Evolutionary conservation across 1,140 invertebrate species (phyloP), one percentile per base, ranked within the genome.

Genomic region (Calliopsis andreniformis): DNA sequence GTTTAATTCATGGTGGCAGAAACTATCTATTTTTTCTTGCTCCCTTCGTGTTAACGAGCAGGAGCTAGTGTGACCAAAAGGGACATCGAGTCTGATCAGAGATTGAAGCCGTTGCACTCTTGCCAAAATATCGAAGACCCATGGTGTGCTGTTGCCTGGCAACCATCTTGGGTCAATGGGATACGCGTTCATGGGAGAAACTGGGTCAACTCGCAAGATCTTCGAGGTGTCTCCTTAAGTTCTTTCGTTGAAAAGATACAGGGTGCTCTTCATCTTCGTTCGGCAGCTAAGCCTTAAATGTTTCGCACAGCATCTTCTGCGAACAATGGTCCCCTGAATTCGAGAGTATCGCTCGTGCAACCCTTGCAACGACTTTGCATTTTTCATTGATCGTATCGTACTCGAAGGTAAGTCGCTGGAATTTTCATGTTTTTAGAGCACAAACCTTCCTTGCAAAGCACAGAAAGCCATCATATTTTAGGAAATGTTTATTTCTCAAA

Each of bases 141-240:
- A 83, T 80, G 81, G 73, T 82, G 76, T 73, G 56, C 64, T 66
- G 84, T 86, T 86, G 84, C 87, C 76, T 87, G 73, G 86, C 87
- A 87, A 88, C 85, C 53, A 76, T 76, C 86, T 78, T 83, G 76
- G 86, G 85, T 87, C 79, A 87, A 86, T 88, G 87, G 79, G 71
- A 78, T 82, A 79, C 69, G 58, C 69, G 76, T 80, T 83, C 85
- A 84, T 86, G 76, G 71, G 77, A 70, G 76, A 81, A 88, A 86
- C 69, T 86, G 66, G 87, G 87, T 87, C 87, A 83, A 79, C 80
- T 79, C 80, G 64, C 73, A 56, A 82, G 82, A 86, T 75, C 73
- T 79, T 76, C 59, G 56, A 55, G 58, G 58, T 63, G n/a, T 56
- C 61, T 81, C 62, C 81, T 78, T 35, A 45, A 70, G 28, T 51